Base-by-base conservation (phyloP, 2,888 invertebrate genomes). In the Drosophila anomelani region DNA sequence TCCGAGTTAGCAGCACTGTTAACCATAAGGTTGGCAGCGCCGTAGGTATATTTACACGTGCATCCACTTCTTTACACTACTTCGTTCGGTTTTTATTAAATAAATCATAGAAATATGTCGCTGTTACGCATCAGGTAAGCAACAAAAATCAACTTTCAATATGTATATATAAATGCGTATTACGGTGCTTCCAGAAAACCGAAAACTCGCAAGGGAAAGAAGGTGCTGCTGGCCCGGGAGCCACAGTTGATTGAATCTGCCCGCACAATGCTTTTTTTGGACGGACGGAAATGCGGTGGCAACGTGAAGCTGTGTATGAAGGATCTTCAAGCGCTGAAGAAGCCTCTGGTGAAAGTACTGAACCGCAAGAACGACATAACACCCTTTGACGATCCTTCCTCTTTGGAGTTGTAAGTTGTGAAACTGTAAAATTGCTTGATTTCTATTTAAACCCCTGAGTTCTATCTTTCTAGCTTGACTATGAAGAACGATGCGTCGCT, bases 321-420 rank as follows among this genome's bases (percentile, higher is more conserved):
- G 93, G 98, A 99, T 93, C 92, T 99, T 92, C 96, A 96, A 88
- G 94, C 95, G 86, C 92, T 98, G 34, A 98, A 97, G 91, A 98
- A 98, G 89, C 98, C 98, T 9, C 94, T 97, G 87, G 95, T 96
- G 0, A 95, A 95, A 9, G 95, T 96, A 80, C 92, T 97, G 43
- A 94, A 94, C 26, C 94, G 96, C 70, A 98, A 97, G 91, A 97
- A 99, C 93, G 97, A 97, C 77, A 95, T 98, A 73, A 94, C 97
- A 20, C 97, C 99, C 0, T 99, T 99, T 93, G 99, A 99, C 93
- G 96, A 99, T 93, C 94, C 95, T 0, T 95, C 96, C 1, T 95
- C 96, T 5, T 93, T 99, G 76, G 97, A 97, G 93, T 94, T 94
- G 95, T 95, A 92, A 93, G 94, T 92, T 17, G 4, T 3, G 5